Evolutionary conservation across 2,888 invertebrate species (phyloP).

Genomic region (Eucriotettix oculatus): DNA sequence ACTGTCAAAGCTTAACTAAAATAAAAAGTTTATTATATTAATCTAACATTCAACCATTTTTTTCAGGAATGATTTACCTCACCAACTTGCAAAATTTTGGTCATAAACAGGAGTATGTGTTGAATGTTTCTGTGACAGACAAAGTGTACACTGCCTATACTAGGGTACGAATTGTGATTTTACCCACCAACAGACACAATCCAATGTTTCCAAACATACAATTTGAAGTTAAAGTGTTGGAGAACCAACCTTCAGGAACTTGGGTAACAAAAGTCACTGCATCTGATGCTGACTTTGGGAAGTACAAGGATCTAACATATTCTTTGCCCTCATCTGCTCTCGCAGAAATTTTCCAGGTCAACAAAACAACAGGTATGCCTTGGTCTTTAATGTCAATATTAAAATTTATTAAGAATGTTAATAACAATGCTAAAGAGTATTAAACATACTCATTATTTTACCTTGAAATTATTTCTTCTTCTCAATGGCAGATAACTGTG

Average conservation of each 20-base stretch:
- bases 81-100: conserved; percentile 60
- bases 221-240: conserved; percentile 62
- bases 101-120: conserved; percentile 42
- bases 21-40: not conserved
- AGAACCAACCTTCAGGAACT: conserved; percentile 64
- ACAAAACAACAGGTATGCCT: conserved; percentile 41
- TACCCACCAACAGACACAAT: conserved; percentile 61
- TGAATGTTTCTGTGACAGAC: conserved; percentile 91
- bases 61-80: conserved; percentile 42
- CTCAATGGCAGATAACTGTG: too few relatives aligned
- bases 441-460: too few relatives aligned
- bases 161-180: conserved; percentile 56
- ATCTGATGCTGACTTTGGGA: conserved; percentile 65
- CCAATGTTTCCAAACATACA: conserved; percentile 63
- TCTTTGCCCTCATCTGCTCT: conserved; percentile 59
- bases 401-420: too few relatives aligned
- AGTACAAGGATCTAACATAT: conserved; percentile 52
- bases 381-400: too few relatives aligned
- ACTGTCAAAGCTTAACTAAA: conserved; percentile 1
- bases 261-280: conserved; percentile 64
- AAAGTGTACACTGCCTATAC: conserved; percentile 87
- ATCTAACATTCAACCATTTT: not conserved
- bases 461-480: too few relatives aligned
- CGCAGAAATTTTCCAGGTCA: conserved; percentile 55
- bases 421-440: too few relatives aligned